These are phyloP conservation scores for Limnodromus scolopaceus DNA, from an alignment of 2,797 vertebrate species.

Conservation along the genomic window DNA sequence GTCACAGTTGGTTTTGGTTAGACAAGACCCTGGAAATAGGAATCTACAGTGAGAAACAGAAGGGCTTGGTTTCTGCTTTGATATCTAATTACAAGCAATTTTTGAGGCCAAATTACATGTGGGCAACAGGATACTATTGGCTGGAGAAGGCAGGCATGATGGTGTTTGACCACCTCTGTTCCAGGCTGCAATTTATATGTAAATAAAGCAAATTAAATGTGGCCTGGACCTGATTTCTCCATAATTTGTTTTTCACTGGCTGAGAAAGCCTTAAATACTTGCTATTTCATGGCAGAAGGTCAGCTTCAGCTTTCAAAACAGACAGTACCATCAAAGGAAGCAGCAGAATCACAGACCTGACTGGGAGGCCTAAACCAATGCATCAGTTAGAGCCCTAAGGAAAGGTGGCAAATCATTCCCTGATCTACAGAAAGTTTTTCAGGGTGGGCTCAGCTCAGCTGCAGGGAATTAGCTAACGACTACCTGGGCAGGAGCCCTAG, in stretches of 20 bases:
- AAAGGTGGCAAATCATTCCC: not conserved
- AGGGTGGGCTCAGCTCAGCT: not conserved
- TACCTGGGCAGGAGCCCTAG: no score
- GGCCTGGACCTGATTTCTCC: not conserved
- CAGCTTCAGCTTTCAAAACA: not conserved
- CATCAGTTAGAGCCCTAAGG: not conserved
- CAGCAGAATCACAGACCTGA: not conserved
- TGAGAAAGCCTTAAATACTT: not conserved
- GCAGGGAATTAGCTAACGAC: not conserved
- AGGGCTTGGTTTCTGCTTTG: not conserved
- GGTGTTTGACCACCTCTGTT: not conserved
- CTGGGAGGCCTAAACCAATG: not conserved
- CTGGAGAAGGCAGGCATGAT: not conserved
- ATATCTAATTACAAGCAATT: conserved; percentile 7
- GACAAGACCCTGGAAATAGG: not conserved
- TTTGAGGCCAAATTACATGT: not conserved
- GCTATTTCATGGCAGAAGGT: not conserved
- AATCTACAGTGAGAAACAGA: not conserved
- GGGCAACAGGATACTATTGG: not conserved
- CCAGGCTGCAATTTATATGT: not conserved
- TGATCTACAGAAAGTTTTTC: not conserved
- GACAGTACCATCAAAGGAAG: not conserved
- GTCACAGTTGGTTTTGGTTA: conserved; percentile 13
- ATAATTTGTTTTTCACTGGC: not conserved
- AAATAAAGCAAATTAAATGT: not conserved